phyloP scores from a whole-genome alignment of 2,113 vertebrate genomes.

The Tor tambroides region DNA sequence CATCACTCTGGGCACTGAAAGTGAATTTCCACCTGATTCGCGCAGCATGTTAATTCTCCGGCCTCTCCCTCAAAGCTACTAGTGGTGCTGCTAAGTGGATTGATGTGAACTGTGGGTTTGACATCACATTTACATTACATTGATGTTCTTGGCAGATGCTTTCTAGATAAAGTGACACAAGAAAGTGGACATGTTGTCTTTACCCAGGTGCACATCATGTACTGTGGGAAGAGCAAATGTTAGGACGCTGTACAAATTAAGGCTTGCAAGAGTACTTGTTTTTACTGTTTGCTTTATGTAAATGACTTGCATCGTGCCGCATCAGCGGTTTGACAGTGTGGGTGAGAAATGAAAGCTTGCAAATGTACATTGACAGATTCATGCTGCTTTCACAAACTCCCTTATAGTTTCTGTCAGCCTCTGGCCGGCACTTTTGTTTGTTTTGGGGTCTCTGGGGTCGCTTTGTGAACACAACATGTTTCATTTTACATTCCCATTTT shows the following conservation, averaged over 20 bases:
- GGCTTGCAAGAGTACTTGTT: background rate
- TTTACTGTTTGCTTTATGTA: background rate
- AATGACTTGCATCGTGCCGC: background rate
- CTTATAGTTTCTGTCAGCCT: background rate
- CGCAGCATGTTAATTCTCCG: conserved; percentile 17
- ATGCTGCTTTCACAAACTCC: background rate
- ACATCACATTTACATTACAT: conserved; percentile 18
- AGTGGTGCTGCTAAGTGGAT: conserved; percentile 9
- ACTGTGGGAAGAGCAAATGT: background rate
- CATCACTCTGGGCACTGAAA: conserved; percentile 8
- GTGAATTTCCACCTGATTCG: conserved; percentile 16
- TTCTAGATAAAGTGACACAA: conserved; percentile 12
- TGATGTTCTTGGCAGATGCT: conserved; percentile 23
- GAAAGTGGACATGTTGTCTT: conserved; percentile 18
- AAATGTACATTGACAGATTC: conserved; percentile 25
- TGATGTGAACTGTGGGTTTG: conserved; percentile 23
- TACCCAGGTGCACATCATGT: background rate
- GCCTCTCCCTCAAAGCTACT: conserved; percentile 10
- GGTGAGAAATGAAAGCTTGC: conserved; percentile 20
- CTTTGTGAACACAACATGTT: background rate
- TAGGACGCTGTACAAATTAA: background rate
- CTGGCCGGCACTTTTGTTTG: background rate
- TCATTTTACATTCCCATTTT: background rate
- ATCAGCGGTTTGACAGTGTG: background rate
- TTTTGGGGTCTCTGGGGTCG: background rate